Percentiles rank a stretch among this genome's conserved stretches.
Conservation (phyloP, 2,888 invertebrate genomes). For the Coenonympha arcania region DNA sequence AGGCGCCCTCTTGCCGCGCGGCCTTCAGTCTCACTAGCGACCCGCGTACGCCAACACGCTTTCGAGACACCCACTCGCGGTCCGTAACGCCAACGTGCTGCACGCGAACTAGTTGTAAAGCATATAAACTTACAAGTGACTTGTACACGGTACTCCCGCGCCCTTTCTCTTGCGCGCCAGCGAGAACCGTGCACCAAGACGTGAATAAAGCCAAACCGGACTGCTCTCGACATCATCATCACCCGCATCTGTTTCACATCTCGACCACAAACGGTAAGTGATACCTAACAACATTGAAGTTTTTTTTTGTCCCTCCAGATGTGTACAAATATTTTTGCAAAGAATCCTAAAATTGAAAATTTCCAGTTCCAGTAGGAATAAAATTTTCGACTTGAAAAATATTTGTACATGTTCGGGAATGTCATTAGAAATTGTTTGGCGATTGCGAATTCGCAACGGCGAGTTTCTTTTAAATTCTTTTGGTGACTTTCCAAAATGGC, state of each 20-base stretch:
- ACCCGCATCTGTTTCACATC: slow-evolving; percentile 46
- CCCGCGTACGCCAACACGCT: slow-evolving; percentile 60
- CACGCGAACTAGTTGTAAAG: slow-evolving; percentile 53
- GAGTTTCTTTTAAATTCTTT: slow-evolving; percentile 23
- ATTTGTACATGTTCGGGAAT: too few species aligned
- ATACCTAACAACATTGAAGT: slow-evolving; percentile 15
- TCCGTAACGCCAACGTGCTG: slow-evolving; percentile 48
- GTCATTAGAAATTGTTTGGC: too few species aligned
- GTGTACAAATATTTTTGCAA: too few species aligned
- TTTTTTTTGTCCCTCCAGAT: too few species aligned
- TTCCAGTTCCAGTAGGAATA: too few species aligned
- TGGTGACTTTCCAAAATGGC: slow-evolving; percentile 50
- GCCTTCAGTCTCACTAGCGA: slow-evolving; percentile 67
- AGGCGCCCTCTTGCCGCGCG: slow-evolving; percentile 68
- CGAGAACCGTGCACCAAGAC: slow-evolving; percentile 69
- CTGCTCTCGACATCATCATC: slow-evolving; percentile 60
- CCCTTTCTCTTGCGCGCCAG: slow-evolving; percentile 69
- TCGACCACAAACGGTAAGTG: slow-evolving; percentile 56
- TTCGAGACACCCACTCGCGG: slow-evolving; percentile 58
- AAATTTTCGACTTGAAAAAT: too few species aligned
- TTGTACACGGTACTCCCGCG: slow-evolving; percentile 45
- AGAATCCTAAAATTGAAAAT: too few species aligned
- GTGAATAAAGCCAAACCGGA: slow-evolving; percentile 70
- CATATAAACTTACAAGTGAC: slow-evolving; percentile 34
- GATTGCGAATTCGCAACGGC: slow-evolving; percentile 33